Evolutionary conservation across 1,140 invertebrate genomes (phyloP), one percentile per base, ranked within the genome.

Genomic region (Cydia fagiglandana): DNA sequence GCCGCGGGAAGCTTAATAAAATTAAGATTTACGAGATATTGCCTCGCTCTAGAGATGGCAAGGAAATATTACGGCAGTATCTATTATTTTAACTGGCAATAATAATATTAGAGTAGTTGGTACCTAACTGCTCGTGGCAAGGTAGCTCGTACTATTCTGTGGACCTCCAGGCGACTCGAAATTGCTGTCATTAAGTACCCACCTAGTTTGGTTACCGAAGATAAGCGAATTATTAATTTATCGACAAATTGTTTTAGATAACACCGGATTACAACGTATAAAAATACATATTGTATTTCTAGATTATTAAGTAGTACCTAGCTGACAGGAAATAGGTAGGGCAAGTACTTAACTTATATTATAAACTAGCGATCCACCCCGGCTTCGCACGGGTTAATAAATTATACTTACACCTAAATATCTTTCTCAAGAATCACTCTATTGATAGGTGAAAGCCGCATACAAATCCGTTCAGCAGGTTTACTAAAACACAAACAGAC

Each of bases 151-250:
- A 70, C 66, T 70, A 6, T 15, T 70, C 17, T 56, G 15, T 28
- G 12, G 45, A 79, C 76, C 83, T 86, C 68, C 77, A 73, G 78
- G 79, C 80, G 74, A 80, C 75, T 45, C 68, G 73, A 74, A 80
- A 85, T 84, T 80, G 78, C 82, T 80, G 78, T 82, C 80, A 84
- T 84, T 84, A 83, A 75, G 74, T 77, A 79, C 73, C 61, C 68
- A 81, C 74, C 53, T 56, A 74, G 77, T 64, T 77, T 64, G 28
- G 73, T 45, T 61, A 24, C 15, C 53, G 2, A 6, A 56, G n/a
- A 56, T 56, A 56, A 20, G 53, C n/a, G 12, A 56, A 56, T 56
- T 56, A 56, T 56, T 17, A 56, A 56, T 56, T n/a, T 56, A 17
- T 56, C 6, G 3, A 7, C 15, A 17, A 56, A 56, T 56, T 56